A percentile compares a stretch with the other conserved stretches of the same genome.
Evolutionary conservation across 2,113 vertebrate genomes (phyloP).

Genomic region (Macquaria australasica): DNA sequence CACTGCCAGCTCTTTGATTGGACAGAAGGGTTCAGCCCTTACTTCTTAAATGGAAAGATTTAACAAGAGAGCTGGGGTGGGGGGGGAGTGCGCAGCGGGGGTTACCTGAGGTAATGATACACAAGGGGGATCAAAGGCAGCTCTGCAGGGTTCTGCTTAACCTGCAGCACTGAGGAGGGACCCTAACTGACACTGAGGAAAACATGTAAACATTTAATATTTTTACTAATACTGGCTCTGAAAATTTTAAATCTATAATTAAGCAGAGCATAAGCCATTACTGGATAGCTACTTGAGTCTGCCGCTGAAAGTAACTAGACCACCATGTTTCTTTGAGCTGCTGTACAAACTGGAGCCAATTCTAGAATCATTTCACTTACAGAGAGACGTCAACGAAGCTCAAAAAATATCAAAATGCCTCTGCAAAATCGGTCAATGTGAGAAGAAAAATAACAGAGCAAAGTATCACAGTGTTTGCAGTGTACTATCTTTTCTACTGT

Average conservation of each 20-base stretch:
- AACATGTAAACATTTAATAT: background rate
- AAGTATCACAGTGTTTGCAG: background rate
- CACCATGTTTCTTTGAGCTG: background rate
- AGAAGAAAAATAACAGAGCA: background rate
- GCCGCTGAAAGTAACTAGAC: constrained; percentile 8
- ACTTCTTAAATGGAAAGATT: constrained; percentile 45
- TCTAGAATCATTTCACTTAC: background rate
- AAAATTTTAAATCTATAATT: background rate
- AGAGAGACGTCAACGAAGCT: background rate
- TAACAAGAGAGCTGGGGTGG: constrained; percentile 36
- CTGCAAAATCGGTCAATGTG: background rate
- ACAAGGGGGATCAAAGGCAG: constrained; percentile 39
- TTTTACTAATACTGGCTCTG: background rate
- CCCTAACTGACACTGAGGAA: background rate
- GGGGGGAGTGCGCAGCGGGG: constrained; percentile 20
- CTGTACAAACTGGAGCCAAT: background rate
- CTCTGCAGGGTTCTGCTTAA: constrained; percentile 44
- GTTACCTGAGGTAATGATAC: constrained; percentile 34
- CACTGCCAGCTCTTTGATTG: constrained; percentile 37
- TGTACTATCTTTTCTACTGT: background rate
- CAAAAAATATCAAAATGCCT: background rate
- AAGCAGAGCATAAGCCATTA: background rate
- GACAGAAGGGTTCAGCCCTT: constrained; percentile 28
- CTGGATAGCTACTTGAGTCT: background rate
- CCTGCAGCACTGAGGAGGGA: constrained; percentile 34